A percentile compares a stretch with the other conserved stretches of the same genome.
phyloP scores from a whole-genome alignment of 1,140 invertebrate species.

The Polyergus mexicanus region DNA sequence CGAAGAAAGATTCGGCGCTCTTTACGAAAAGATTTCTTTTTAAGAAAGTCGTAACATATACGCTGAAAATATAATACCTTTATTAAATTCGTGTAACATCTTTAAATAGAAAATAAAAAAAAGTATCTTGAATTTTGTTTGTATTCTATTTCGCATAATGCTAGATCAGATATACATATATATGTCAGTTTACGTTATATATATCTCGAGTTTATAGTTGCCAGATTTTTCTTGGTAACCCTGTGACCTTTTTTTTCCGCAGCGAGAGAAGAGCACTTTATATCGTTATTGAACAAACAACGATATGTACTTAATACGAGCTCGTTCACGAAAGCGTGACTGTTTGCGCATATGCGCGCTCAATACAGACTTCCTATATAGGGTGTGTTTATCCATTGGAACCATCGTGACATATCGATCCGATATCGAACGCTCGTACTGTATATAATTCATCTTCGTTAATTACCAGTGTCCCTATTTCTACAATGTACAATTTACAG shows the following conservation, averaged over 20 bases:
- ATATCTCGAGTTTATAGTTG: background rate
- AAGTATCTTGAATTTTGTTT: conserved; percentile 3
- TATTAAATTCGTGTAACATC: background rate
- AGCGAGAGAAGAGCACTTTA: conserved; percentile 40
- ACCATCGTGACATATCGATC: conserved; percentile 52
- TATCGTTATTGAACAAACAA: conserved; percentile 60
- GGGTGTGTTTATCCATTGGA: conserved; percentile 34
- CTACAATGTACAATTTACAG: background rate
- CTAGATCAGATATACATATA: background rate
- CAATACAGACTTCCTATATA: conserved; percentile 15
- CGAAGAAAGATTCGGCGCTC: no score
- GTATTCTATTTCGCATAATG: background rate
- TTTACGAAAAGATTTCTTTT: no score
- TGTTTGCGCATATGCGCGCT: conserved; percentile 11
- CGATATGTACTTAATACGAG: conserved; percentile 50
- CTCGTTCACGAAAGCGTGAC: conserved; percentile 50
- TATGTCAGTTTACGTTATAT: background rate
- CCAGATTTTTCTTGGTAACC: conserved; percentile 15
- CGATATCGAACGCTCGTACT: conserved; percentile 27
- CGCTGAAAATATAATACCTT: background rate
- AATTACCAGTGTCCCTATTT: background rate
- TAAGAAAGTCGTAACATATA: background rate
- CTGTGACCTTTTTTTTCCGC: background rate
- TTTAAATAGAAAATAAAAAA: background rate
- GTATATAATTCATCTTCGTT: conserved; percentile 45